A percentile compares a stretch with the other conserved stretches of the same genome.
These are phyloP conservation scores for Margarornis squamiger DNA, from an alignment of 2,797 vertebrate genomes.

Conservation along the genomic window DNA sequence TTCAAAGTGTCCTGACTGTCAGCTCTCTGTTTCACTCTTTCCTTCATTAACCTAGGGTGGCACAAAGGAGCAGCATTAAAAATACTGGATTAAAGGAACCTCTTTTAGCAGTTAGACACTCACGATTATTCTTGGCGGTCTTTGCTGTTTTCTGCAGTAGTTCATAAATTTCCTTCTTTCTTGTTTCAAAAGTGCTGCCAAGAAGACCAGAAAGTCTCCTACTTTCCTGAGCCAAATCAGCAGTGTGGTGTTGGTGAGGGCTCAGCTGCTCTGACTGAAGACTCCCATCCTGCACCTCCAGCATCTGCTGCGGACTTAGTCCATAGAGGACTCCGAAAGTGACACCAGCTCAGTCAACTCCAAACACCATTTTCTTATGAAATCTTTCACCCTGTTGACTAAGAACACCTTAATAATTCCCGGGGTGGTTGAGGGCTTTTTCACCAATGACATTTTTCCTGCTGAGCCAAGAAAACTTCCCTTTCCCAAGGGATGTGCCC, in stretches of 20 bases:
- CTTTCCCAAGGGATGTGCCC: background rate
- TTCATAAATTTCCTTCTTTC: constrained; percentile 13
- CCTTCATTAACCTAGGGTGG: background rate
- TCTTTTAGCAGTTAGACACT: background rate
- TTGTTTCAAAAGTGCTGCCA: constrained; percentile 14
- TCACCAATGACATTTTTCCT: background rate
- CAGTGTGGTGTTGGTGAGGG: background rate
- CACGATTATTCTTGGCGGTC: background rate
- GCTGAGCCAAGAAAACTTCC: background rate
- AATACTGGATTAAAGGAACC: background rate
- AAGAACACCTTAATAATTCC: background rate
- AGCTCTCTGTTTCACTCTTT: background rate
- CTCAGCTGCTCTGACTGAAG: background rate
- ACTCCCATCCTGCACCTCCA: background rate
- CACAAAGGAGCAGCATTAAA: background rate
- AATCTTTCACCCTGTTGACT: background rate
- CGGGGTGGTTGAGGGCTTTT: background rate
- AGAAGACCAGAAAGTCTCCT: background rate
- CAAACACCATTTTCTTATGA: background rate
- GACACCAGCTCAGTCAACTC: background rate
- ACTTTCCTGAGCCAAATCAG: background rate
- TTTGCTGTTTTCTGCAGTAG: background rate
- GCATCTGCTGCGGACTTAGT: background rate
- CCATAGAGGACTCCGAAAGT: background rate
- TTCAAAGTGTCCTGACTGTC: background rate